phyloP scores from a whole-genome alignment of 2,113 vertebrate genomes.

The Urocitellus parryii region DNA sequence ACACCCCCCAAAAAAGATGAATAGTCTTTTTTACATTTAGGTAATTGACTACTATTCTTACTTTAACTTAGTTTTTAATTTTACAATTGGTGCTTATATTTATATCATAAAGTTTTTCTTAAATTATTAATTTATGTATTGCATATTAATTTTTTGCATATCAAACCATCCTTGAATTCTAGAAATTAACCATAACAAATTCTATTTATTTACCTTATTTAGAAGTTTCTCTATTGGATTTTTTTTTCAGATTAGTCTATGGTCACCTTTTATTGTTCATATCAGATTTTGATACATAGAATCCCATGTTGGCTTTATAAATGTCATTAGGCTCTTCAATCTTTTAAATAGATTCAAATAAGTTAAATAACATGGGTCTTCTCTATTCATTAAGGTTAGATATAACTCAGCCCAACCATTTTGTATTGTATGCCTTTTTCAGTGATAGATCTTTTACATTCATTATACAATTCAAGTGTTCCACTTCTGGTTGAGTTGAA shows the following conservation, averaged over 20 bases:
- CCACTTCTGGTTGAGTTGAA: not conserved
- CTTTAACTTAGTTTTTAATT: not conserved
- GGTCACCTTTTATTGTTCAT: not conserved
- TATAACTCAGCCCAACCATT: not conserved
- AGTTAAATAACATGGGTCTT: not conserved
- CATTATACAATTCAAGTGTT: not conserved
- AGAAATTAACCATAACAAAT: slow-evolving; percentile 25
- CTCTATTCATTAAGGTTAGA: not conserved
- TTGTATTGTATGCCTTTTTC: not conserved
- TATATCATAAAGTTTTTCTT: not conserved
- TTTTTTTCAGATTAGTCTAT: not conserved
- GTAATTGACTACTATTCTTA: not conserved
- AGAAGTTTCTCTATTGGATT: not conserved
- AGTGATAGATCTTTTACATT: not conserved
- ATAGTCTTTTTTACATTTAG: not conserved
- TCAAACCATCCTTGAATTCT: not conserved
- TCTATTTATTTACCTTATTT: slow-evolving; percentile 20
- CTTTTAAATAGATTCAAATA: not conserved
- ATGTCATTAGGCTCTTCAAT: not conserved
- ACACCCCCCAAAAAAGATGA: not conserved
- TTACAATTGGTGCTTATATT: not conserved
- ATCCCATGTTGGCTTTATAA: not conserved
- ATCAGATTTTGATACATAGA: slow-evolving; percentile 34
- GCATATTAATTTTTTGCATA: not conserved
- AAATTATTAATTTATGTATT: not conserved